Evolutionary conservation across 2,797 vertebrate species (phyloP).

Genomic region (Toxotes lorentzi): DNA sequence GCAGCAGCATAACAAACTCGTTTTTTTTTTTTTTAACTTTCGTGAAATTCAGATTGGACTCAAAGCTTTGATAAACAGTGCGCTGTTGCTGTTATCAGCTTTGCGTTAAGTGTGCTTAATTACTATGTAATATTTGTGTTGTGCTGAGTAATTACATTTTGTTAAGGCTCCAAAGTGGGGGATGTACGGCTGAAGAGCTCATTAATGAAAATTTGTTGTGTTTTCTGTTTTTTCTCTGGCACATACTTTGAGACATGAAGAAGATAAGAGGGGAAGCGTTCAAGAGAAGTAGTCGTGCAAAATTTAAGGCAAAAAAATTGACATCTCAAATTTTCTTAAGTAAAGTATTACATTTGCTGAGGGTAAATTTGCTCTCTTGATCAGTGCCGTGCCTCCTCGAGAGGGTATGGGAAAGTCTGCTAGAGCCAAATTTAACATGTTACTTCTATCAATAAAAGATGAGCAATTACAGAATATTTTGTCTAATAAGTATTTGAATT

Average conservation of each 20-base stretch:
- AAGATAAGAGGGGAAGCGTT: slow-evolving; percentile 78
- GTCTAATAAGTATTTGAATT: slow-evolving; percentile 87
- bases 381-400: slow-evolving; percentile 76
- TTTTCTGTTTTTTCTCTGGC: slow-evolving; percentile 28
- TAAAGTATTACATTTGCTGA: slow-evolving; percentile 78
- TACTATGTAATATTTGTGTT: slow-evolving; percentile 81
- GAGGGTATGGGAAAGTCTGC: slow-evolving; percentile 76
- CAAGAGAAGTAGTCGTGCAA: slow-evolving; percentile 75
- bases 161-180: slow-evolving; percentile 70
- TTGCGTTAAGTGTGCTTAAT: slow-evolving; percentile 75
- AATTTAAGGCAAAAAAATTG: slow-evolving; percentile 76
- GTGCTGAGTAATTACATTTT: slow-evolving; percentile 80
- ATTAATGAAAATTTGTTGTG: slow-evolving; percentile 70
- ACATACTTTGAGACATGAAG: slow-evolving; percentile 70
- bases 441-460: slow-evolving; percentile 86
- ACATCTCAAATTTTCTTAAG: slow-evolving; percentile 84
- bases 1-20: slow-evolving; percentile 63
- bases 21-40: slow-evolving; percentile 52
- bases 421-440: slow-evolving; percentile 82
- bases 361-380: slow-evolving; percentile 81
- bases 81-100: slow-evolving; percentile 64
- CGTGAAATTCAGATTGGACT: slow-evolving; percentile 56
- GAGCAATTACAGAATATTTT: slow-evolving; percentile 87
- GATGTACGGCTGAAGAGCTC: slow-evolving; percentile 70
- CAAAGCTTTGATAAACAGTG: slow-evolving; percentile 62